Base-by-base conservation (phyloP, 2,797 vertebrate genomes). In the Telmatherina bonti region DNA sequence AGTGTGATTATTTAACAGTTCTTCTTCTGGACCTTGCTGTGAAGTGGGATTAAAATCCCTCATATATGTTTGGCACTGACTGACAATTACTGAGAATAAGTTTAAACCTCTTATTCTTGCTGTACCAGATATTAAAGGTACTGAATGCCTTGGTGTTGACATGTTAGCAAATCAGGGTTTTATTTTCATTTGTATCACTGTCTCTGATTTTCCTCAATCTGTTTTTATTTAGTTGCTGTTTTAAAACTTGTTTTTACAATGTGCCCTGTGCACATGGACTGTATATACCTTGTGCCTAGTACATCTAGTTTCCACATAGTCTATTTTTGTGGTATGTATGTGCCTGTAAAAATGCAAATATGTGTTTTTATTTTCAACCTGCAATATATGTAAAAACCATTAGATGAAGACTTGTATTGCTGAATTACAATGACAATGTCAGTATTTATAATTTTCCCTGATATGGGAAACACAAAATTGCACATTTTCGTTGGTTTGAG, bases 231-330 rank as follows among this genome's bases (percentile, higher is more conserved):
- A 52, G 72, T 81, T 79, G 45, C 77, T 88, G 84, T 51, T 75
- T 64, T 51, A 58, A 43, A 27, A 36, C 64, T 76, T 72, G 51
- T 89, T 90, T 93, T 89, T 90, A 92, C 84, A 91, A 91, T 92
- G 92, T 93, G 91, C 91, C 91, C 93, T 87, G 89, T 89, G 93
- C 93, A 94, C 93, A 94, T 70, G 86, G 92, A 93, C 91, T 94
- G 88, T 95, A 94, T 91, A 94, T 94, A 93, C 92, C 92, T 92
- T 93, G 94, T 95, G 94, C 94, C 94, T 95, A 93, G 94, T 94
- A 92, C 89, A 91, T 90, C 85, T 95, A 93, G 93, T 95, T 93
- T 94, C 90, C 91, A 94, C 93, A 92, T 93, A 92, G 93, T 94
- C 92, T 93, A 92, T 93, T 94, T 93, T 93, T 93, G 93, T 94